These are phyloP conservation scores for Homalodisca vitripennis DNA, from an alignment of 1,140 invertebrate genomes.

Conservation along the genomic window DNA sequence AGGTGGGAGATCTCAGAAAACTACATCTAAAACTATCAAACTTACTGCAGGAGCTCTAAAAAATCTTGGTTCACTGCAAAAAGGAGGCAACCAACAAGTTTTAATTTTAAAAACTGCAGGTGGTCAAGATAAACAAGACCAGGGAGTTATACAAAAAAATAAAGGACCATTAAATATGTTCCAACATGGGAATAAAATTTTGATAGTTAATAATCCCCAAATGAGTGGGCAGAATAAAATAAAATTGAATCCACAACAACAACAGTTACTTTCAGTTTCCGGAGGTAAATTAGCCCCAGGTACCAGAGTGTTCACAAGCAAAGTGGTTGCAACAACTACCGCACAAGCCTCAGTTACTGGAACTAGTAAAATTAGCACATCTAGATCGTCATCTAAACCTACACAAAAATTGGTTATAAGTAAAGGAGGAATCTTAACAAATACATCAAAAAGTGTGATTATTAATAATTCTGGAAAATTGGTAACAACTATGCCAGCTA, in stretches of 20 bases:
- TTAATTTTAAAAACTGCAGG: slow-evolving; percentile 32
- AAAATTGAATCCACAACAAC: slow-evolving; percentile 56
- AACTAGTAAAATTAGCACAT: slow-evolving; percentile 16
- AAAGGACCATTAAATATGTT: slow-evolving; percentile 14
- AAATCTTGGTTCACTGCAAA: slow-evolving; percentile 9
- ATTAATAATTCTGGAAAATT: slow-evolving; percentile 25
- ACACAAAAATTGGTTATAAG: slow-evolving; percentile 26
- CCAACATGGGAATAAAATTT: slow-evolving; percentile 46
- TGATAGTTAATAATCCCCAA: slow-evolving; percentile 58
- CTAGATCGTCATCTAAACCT: slow-evolving; percentile 13
- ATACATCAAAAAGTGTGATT: slow-evolving; percentile 27
- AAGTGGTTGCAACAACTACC: slow-evolving; percentile 25
- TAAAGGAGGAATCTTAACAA: slow-evolving; percentile 24
- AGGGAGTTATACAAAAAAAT: not conserved
- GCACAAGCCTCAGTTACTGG: not conserved
- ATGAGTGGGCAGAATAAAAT: slow-evolving; percentile 54
- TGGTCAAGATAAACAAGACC: not conserved
- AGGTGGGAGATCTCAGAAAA: not conserved
- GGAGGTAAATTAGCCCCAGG: slow-evolving; percentile 30
- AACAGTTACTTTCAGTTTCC: slow-evolving; percentile 53
- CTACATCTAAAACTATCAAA: slow-evolving; percentile 14
- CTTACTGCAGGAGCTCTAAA: not conserved
- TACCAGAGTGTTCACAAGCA: slow-evolving; percentile 28
- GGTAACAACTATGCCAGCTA: not conserved
- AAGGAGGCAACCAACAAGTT: slow-evolving; percentile 26